phyloP scores from a whole-genome alignment of 2,113 vertebrate genomes.

The Urocolius indicus region DNA sequence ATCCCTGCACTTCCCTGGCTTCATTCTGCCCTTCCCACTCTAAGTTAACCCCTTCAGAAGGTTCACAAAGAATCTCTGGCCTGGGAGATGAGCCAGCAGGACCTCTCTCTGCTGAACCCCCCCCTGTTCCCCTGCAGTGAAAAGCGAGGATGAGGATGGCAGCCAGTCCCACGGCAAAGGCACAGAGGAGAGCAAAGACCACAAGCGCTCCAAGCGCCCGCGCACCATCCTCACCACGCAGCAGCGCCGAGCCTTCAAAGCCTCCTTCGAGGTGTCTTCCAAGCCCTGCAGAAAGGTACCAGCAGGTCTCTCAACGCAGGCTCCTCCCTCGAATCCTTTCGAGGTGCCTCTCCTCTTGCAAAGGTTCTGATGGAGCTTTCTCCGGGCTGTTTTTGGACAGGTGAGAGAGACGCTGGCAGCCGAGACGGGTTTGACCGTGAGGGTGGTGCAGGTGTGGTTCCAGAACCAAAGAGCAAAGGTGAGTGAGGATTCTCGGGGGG shows the following conservation, averaged over 20 bases:
- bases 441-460: constrained; percentile 93
- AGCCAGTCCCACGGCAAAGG: constrained; percentile 80
- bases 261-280: constrained; percentile 93
- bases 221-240: constrained; percentile 92
- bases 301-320: rapidly evolving
- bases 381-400: constrained; percentile 53
- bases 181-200: constrained; percentile 85
- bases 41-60: too few species aligned
- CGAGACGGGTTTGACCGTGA: constrained; percentile 88
- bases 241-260: constrained; percentile 90
- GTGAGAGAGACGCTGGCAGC: constrained; percentile 91
- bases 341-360: too few species aligned
- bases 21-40: background rate
- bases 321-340: background rate
- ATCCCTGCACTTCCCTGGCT: background rate
- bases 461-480: constrained; percentile 94
- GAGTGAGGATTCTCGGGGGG: background rate
- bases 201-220: constrained; percentile 89
- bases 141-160: constrained; percentile 89
- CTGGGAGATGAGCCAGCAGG: background rate
- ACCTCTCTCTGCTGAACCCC: background rate
- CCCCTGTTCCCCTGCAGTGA: constrained; percentile 71
- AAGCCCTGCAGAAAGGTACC: constrained; percentile 90
- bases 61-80: too few species aligned
- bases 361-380: background rate